A percentile compares a stretch with the other conserved stretches of the same genome.
phyloP scores from a whole-genome alignment of 2,797 vertebrate genomes.

The Borostomias antarcticus region DNA sequence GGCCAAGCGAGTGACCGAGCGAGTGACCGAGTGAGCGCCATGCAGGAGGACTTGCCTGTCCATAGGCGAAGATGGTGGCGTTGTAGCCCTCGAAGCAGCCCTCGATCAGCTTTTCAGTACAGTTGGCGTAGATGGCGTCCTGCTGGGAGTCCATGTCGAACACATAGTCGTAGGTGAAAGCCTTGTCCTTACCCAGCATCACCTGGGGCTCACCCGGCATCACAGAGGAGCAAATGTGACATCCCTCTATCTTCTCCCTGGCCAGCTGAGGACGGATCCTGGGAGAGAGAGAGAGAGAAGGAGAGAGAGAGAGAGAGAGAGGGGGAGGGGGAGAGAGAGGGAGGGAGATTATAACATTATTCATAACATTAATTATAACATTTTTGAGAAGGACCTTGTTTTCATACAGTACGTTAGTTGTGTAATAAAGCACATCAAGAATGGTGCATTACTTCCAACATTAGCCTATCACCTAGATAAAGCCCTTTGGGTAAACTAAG shows the following conservation, averaged over 20 bases:
- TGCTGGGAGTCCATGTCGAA: conserved; percentile 84
- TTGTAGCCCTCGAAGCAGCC: conserved; percentile 88
- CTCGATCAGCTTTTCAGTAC: conserved; percentile 86
- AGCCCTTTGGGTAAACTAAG: no score
- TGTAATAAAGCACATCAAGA: not conserved
- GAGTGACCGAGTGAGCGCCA: no score
- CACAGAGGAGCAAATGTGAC: conserved; percentile 86
- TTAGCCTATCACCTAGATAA: no score
- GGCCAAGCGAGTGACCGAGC: not conserved
- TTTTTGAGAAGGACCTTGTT: not conserved
- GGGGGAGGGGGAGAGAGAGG: not conserved
- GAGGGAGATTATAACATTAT: no score
- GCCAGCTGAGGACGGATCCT: conserved; percentile 87
- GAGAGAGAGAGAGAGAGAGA: not conserved
- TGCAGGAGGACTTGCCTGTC: conserved; percentile 80
- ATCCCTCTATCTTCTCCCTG: conserved; percentile 88
- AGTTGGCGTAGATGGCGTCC: conserved; percentile 80
- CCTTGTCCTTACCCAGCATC: conserved; percentile 87
- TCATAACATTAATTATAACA: no score
- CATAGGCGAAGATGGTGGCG: conserved; percentile 88
- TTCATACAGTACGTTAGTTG: not conserved
- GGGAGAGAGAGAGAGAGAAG: conserved; percentile 21
- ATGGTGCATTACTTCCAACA: not conserved
- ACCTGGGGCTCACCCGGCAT: conserved; percentile 86
- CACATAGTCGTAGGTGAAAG: conserved; percentile 86